phyloP scores from a whole-genome alignment of 2,888 invertebrate genomes.

The Nephrotoma guestfalica region DNA sequence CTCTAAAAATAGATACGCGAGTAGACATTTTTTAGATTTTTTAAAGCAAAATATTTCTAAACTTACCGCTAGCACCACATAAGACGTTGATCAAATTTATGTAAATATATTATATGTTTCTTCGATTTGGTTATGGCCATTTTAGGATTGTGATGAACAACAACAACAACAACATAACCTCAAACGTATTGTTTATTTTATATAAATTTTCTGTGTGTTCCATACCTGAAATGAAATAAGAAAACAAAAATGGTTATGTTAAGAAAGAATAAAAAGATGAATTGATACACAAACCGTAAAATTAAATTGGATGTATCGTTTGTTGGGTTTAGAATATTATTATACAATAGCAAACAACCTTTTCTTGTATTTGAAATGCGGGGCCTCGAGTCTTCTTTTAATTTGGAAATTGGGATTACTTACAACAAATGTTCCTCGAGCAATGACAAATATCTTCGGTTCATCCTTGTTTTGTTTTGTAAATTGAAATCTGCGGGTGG shows the following conservation, averaged over 20 bases:
- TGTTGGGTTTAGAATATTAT: not conserved
- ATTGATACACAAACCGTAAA: not conserved
- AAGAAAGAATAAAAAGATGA: not conserved
- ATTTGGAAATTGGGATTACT: too few species aligned
- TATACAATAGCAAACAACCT: too few species aligned
- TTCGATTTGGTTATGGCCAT: not conserved
- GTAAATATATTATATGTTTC: not conserved
- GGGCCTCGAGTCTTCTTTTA: too few species aligned
- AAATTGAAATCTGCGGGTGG: too few species aligned
- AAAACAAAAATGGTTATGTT: not conserved
- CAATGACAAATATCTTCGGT: too few species aligned
- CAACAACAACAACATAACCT: not conserved
- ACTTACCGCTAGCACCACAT: not conserved
- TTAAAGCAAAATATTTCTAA: not conserved
- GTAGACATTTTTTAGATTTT: not conserved
- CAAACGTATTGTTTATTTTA: not conserved
- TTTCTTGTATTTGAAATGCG: too few species aligned
- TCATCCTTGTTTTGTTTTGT: too few species aligned
- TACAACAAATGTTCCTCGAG: too few species aligned
- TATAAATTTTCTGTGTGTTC: not conserved
- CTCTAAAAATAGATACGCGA: not conserved
- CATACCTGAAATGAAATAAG: not conserved
- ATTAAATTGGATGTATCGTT: not conserved
- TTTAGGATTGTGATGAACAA: not conserved
- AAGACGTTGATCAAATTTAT: not conserved